Percentiles rank a stretch among this genome's conserved stretches.
Evolutionary conservation across 1,140 invertebrate species (phyloP).

Genomic region (Orius laevigatus): DNA sequence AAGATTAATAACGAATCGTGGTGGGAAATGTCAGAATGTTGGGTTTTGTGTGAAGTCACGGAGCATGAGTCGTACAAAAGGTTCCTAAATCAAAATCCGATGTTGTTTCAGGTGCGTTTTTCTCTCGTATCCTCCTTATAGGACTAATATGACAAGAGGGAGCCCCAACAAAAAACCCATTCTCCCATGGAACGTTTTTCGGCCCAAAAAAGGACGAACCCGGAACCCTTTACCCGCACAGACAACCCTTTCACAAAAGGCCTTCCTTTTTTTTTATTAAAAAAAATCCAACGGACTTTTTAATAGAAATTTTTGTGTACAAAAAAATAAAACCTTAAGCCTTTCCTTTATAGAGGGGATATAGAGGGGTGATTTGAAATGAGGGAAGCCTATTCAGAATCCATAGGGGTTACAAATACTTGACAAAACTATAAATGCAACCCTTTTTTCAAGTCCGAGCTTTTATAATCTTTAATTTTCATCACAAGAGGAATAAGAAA

Average conservation of each 20-base stretch:
- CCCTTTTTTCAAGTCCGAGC: slow-evolving; percentile 14
- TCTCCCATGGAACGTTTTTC: too few relatives aligned
- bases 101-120: slow-evolving; percentile 11
- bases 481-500: slow-evolving; percentile 15
- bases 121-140: background rate
- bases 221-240: background rate
- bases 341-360: slow-evolving; percentile 15
- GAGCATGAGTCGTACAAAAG: background rate
- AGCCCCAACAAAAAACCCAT: background rate
- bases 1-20: slow-evolving; percentile 1
- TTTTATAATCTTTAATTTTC: slow-evolving; percentile 18
- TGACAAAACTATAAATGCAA: slow-evolving; percentile 17
- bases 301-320: slow-evolving; percentile 5
- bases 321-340: slow-evolving; percentile 18
- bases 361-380: background rate
- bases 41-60: background rate
- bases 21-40: background rate
- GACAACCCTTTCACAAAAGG: too few relatives aligned
- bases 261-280: background rate
- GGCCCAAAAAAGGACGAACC: too few relatives aligned
- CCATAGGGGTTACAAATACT: slow-evolving; percentile 18
- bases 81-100: background rate
- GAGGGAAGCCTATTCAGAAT: slow-evolving; percentile 13
- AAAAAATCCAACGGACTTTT: slow-evolving; percentile 3
- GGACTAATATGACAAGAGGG: slow-evolving; percentile 1